Conservation (phyloP, 2,797 vertebrate species). For the Centroberyx gerrardi region DNA sequence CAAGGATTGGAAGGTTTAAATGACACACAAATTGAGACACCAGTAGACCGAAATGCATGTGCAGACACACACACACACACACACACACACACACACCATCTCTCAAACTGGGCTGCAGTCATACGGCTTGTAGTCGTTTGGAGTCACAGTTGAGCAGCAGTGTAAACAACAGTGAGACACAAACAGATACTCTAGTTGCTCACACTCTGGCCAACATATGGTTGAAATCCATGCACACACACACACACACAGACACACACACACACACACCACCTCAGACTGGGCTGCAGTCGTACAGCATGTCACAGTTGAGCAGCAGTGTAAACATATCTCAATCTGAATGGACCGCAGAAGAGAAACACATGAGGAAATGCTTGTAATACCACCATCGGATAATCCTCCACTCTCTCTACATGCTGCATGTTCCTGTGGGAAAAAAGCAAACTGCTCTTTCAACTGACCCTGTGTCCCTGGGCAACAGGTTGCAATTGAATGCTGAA, state of each 20-base stretch:
- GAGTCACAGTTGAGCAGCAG: conserved; percentile 51
- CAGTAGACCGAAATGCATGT: neutral
- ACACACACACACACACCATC: conserved; percentile 2
- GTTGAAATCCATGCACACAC: conserved; percentile 20
- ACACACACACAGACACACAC: conserved; percentile 9
- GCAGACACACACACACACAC: neutral
- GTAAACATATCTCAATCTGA: conserved; percentile 40
- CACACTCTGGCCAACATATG: conserved; percentile 32
- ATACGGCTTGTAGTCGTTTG: neutral
- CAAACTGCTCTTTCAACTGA: neutral
- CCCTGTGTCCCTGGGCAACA: conserved; percentile 37
- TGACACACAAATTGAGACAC: conserved; percentile 26
- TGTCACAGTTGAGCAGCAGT: conserved; percentile 16
- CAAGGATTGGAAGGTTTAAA: conserved; percentile 31
- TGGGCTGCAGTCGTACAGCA: neutral
- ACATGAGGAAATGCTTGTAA: conserved; percentile 24
- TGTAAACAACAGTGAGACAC: conserved; percentile 43
- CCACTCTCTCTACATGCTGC: neutral
- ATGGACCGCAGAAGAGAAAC: conserved; percentile 30
- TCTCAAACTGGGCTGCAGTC: conserved; percentile 10
- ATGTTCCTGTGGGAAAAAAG: neutral
- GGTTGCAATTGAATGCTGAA: neutral
- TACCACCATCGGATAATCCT: conserved; percentile 2
- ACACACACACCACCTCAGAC: neutral
- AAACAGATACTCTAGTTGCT: conserved; percentile 18